Evolutionary conservation across 2,113 vertebrate genomes (phyloP).

Genomic region (Hoplias malabaricus): DNA sequence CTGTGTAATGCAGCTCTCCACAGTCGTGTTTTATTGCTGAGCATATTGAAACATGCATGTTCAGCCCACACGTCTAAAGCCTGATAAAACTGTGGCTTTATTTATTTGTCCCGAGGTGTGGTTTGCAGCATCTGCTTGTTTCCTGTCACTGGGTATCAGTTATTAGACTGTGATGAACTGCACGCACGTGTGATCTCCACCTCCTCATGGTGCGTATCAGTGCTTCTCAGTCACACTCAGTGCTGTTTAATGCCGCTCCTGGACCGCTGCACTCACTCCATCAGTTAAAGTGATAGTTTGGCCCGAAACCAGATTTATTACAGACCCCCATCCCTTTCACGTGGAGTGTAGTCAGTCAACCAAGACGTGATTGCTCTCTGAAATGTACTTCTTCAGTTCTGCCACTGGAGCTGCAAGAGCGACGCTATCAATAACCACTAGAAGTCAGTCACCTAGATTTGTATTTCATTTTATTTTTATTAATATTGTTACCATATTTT

Average conservation of each 20-base stretch:
- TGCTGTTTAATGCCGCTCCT: not conserved
- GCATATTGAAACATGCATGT: constrained; percentile 15
- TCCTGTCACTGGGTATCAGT: not conserved
- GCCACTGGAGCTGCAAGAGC: too few relatives aligned
- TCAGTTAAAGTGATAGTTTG: too few relatives aligned
- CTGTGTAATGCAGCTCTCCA: not conserved
- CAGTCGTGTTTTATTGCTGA: not conserved
- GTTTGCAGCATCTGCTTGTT: constrained; percentile 4
- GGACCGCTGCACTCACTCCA: not conserved
- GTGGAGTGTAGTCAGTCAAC: too few relatives aligned
- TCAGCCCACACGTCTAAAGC: not conserved
- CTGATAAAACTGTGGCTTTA: not conserved
- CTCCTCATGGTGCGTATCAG: not conserved
- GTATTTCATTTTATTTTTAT: too few relatives aligned
- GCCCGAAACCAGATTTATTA: too few relatives aligned
- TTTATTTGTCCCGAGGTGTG: not conserved
- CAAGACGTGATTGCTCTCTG: too few relatives aligned
- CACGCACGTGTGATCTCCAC: not conserved
- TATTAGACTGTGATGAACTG: not conserved
- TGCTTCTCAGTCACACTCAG: not conserved
- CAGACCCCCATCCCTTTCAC: too few relatives aligned
- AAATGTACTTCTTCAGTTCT: too few relatives aligned
- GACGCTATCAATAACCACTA: too few relatives aligned
- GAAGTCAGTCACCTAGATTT: too few relatives aligned
- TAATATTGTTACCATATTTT: too few relatives aligned